Evolutionary conservation across 2,113 vertebrate genomes (phyloP).

Genomic region (Pygoscelis adeliae): DNA sequence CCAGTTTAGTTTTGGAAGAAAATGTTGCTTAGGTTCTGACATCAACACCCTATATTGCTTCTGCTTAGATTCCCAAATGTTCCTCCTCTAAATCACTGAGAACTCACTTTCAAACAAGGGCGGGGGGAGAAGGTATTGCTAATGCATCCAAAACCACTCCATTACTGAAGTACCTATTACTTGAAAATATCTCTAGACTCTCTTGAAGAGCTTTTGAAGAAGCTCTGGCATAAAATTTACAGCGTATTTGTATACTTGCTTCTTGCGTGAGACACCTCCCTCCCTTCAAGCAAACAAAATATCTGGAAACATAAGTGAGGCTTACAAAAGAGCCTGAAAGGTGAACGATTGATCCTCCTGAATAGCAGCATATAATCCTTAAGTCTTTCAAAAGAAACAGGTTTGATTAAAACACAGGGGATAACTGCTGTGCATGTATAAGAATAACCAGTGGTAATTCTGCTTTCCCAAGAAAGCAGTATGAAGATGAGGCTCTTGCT

Average conservation of each 20-base stretch:
- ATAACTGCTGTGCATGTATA: not conserved
- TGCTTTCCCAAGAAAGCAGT: not conserved
- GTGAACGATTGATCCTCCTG: not conserved
- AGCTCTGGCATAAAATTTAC: not conserved
- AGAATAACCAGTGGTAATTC: not conserved
- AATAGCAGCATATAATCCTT: not conserved
- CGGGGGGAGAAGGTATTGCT: fast-evolving
- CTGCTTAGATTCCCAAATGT: not conserved
- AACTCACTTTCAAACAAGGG: not conserved
- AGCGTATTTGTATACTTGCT: not conserved
- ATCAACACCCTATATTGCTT: not conserved
- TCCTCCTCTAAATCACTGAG: not conserved
- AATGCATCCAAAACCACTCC: not conserved
- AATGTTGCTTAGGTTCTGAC: not conserved
- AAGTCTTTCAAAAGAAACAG: not conserved
- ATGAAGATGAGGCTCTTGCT: not conserved
- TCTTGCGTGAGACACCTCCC: not conserved
- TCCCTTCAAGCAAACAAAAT: not conserved
- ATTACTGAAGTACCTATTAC: not conserved
- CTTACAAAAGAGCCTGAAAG: not conserved
- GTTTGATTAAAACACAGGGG: not conserved
- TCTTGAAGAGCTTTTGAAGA: not conserved
- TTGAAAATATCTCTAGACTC: not conserved
- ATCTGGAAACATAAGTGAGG: not conserved
- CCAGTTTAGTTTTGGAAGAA: not conserved